Percentiles rank a stretch among this genome's conserved stretches.
These are phyloP conservation scores for Lacanobia oleracea DNA, from an alignment of 2,888 invertebrate species.

Conservation along the genomic window DNA sequence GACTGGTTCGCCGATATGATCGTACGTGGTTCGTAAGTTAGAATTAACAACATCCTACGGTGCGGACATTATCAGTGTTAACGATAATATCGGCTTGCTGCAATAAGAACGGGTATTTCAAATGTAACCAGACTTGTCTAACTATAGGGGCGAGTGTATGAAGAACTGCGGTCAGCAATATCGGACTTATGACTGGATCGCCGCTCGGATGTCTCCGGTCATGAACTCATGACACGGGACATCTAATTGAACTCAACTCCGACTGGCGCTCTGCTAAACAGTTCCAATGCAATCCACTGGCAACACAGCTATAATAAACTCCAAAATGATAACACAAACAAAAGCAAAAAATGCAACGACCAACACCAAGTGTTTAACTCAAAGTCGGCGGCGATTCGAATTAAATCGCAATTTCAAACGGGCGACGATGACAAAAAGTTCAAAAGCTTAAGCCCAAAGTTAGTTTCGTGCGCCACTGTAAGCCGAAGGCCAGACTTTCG, in stretches of 20 bases:
- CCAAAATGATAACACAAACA: slow-evolving; percentile 54
- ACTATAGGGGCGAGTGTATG: slow-evolving; percentile 40
- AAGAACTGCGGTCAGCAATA: slow-evolving; percentile 47
- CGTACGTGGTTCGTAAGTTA: slow-evolving; percentile 39
- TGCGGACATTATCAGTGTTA: slow-evolving; percentile 47
- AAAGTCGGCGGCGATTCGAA: slow-evolving; percentile 67
- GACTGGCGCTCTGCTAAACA: slow-evolving; percentile 65
- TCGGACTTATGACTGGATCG: slow-evolving; percentile 49
- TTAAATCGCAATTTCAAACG: slow-evolving; percentile 76
- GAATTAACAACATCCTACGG: slow-evolving; percentile 53
- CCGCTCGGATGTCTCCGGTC: slow-evolving; percentile 51
- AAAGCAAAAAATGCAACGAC: slow-evolving; percentile 57
- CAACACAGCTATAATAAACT: slow-evolving; percentile 39
- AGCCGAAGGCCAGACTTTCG: slow-evolving; percentile 70
- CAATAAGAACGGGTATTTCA: slow-evolving; percentile 31
- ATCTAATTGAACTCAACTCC: slow-evolving; percentile 77
- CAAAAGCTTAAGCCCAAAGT: slow-evolving; percentile 75
- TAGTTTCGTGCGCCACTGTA: slow-evolving; percentile 72
- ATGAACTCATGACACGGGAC: slow-evolving; percentile 71
- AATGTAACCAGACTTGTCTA: slow-evolving; percentile 37
- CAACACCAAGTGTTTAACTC: slow-evolving; percentile 62
- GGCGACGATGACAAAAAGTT: slow-evolving; percentile 78
- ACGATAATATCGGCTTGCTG: slow-evolving; percentile 38
- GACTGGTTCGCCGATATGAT: slow-evolving; percentile 33
- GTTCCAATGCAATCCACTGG: slow-evolving; percentile 48